These are phyloP conservation scores for Xenops minutus DNA, from an alignment of 2,797 vertebrate species.

Conservation along the genomic window DNA sequence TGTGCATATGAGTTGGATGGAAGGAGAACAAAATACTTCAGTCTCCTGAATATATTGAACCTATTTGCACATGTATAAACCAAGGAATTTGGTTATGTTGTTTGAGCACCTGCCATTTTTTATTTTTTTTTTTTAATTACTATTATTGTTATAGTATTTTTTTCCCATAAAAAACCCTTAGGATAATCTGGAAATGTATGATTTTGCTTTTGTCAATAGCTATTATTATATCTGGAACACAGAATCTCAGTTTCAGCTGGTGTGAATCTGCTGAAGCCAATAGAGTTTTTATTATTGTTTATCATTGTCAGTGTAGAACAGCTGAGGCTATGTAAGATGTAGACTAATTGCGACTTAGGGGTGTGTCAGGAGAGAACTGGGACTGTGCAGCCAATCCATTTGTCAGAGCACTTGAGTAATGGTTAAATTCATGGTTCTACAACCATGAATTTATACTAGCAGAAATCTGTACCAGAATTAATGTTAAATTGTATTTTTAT, in stretches of 20 bases:
- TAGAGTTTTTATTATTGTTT: conserved; percentile 12
- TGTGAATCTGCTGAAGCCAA: background rate
- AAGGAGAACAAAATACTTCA: background rate
- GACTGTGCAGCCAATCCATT: background rate
- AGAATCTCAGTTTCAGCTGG: background rate
- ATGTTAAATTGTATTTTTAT: background rate
- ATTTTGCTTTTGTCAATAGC: background rate
- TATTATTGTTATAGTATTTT: background rate
- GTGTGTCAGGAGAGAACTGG: background rate
- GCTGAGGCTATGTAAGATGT: background rate
- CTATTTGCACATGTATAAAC: background rate
- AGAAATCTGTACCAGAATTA: background rate
- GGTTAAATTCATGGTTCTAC: background rate
- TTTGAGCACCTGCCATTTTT: background rate
- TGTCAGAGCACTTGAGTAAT: background rate
- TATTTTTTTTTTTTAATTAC: background rate
- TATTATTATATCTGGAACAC: background rate
- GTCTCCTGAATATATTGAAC: background rate
- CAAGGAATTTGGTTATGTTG: background rate
- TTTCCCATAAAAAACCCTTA: background rate
- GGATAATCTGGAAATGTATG: background rate
- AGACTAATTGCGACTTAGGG: conserved; percentile 13
- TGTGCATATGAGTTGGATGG: accelerated
- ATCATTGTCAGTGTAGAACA: background rate
- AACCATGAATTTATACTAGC: background rate